Conservation (phyloP, 1,140 invertebrate species). For the Hylaeus anthracinus region DNA sequence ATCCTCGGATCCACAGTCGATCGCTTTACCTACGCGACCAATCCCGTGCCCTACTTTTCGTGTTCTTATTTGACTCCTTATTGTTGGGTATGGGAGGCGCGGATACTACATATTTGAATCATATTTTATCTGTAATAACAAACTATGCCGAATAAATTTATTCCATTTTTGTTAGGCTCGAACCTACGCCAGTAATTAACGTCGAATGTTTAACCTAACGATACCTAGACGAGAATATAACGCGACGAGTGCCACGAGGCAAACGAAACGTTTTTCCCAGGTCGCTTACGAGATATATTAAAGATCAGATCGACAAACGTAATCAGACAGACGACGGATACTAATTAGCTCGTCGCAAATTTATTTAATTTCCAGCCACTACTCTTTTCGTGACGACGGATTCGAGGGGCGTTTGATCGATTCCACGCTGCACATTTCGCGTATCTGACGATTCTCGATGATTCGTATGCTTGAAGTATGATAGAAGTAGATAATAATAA, state of each 20-base stretch:
- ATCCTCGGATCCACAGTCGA: no score
- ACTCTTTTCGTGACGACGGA: no score
- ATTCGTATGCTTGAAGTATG: neutral
- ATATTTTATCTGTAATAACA: no score
- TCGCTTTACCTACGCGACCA: no score
- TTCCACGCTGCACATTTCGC: neutral
- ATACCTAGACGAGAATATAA: neutral
- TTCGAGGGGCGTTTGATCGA: neutral
- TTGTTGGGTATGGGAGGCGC: no score
- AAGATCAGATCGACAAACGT: neutral
- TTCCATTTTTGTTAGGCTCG: no score
- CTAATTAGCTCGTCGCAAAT: neutral
- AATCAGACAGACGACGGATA: neutral
- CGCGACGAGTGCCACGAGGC: neutral
- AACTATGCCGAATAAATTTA: no score
- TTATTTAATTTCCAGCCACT: neutral
- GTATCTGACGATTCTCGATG: neutral
- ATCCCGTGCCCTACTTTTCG: no score
- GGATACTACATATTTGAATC: no score
- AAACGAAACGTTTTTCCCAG: neutral
- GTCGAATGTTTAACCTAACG: no score
- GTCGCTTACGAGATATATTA: neutral
- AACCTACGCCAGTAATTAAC: neutral
- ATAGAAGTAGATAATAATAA: no score
- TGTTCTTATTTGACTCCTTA: no score